phyloP scores from a whole-genome alignment of 2,888 invertebrate genomes.

The Sinotaia quadrata region DNA sequence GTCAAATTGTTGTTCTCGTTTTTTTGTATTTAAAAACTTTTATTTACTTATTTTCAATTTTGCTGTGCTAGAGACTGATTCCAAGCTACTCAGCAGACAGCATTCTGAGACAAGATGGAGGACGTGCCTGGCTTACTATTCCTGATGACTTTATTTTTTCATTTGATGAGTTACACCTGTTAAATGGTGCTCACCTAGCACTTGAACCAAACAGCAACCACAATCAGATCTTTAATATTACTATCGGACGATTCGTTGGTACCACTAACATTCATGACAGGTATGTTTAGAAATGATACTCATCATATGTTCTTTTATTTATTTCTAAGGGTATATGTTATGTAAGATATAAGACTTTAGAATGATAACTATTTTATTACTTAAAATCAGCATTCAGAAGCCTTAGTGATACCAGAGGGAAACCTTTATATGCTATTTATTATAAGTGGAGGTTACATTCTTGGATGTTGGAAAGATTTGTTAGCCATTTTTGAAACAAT shows the following conservation, averaged over 20 bases:
- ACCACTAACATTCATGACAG: conserved; percentile 39
- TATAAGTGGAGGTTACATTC: no score
- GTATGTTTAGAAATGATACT: background rate
- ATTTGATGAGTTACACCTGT: conserved; percentile 47
- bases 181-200: conserved; percentile 53
- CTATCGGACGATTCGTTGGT: conserved; percentile 41
- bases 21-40: no score
- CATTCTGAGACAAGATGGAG: conserved; percentile 37
- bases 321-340: background rate
- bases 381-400: no score
- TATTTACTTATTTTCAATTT: no score
- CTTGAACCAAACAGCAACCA: conserved; percentile 40
- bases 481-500: no score
- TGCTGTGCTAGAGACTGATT: conserved; percentile 14
- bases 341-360: no score
- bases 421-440: no score
- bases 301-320: background rate
- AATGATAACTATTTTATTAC: no score
- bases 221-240: conserved; percentile 30
- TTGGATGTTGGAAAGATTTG: no score
- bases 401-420: no score
- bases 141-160: conserved; percentile 28
- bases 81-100: conserved; percentile 12
- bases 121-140: conserved; percentile 55
- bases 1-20: no score